Conservation (phyloP, 2,797 vertebrate genomes). For the Artibeus lituratus region DNA sequence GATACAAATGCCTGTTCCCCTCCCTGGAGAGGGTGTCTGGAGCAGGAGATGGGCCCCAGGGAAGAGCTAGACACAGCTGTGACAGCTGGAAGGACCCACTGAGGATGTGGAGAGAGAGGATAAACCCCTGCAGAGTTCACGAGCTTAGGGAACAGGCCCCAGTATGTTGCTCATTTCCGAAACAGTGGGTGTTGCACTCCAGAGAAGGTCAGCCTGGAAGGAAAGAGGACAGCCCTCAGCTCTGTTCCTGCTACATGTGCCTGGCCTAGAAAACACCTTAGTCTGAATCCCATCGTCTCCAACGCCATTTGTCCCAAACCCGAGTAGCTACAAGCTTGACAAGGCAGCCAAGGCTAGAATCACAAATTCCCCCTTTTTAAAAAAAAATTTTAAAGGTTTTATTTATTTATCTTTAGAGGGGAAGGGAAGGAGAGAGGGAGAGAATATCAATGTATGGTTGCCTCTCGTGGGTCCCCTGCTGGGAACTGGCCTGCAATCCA, state of each 20-base stretch:
- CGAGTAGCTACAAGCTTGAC: background rate
- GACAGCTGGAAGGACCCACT: background rate
- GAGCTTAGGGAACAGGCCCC: background rate
- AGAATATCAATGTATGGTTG: no score
- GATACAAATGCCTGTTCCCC: background rate
- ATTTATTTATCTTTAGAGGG: no score
- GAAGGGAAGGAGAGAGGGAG: no score
- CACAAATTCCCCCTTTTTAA: rapidly evolving
- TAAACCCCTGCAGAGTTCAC: background rate
- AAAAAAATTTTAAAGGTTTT: no score
- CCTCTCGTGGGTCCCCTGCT: no score
- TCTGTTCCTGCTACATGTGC: background rate
- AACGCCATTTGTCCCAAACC: background rate
- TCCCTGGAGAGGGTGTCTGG: background rate
- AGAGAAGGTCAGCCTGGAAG: background rate
- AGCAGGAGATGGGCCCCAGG: background rate
- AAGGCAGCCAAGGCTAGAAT: background rate
- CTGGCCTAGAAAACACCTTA: background rate
- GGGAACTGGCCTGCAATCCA: no score
- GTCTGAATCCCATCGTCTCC: background rate
- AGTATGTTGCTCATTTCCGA: background rate
- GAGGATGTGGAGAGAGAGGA: background rate
- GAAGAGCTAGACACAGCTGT: background rate
- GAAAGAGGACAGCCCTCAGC: background rate
- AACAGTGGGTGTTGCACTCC: background rate